phyloP scores from a whole-genome alignment of 2,888 invertebrate species.

The Troides helena region DNA sequence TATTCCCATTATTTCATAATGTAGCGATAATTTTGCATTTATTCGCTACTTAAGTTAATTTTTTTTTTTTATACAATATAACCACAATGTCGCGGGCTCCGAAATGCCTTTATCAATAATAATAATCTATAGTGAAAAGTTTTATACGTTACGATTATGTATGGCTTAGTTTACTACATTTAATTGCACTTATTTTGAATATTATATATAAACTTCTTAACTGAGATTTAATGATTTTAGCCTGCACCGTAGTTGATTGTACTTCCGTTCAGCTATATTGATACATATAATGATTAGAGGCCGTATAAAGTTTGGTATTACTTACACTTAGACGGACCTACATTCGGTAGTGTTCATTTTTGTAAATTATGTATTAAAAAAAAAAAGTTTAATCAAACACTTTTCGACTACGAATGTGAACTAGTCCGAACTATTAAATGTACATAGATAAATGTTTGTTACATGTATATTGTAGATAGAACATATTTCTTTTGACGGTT shows the following conservation, averaged over 20 bases:
- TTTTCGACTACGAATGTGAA: slow-evolving; percentile 72
- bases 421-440: slow-evolving; percentile 78
- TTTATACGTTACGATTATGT: not conserved
- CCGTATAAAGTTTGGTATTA: slow-evolving; percentile 26
- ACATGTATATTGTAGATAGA: slow-evolving; percentile 80
- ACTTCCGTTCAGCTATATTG: slow-evolving; percentile 14
- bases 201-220: slow-evolving; percentile 3
- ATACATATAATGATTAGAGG: slow-evolving; percentile 9
- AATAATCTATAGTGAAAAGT: not conserved
- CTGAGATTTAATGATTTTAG: slow-evolving; percentile 23
- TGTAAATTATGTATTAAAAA: slow-evolving; percentile 69
- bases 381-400: slow-evolving; percentile 44
- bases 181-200: slow-evolving; percentile 18
- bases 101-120: not conserved
- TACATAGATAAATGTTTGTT: slow-evolving; percentile 80
- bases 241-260: slow-evolving; percentile 21
- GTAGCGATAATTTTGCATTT: slow-evolving; percentile 11
- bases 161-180: slow-evolving; percentile 11
- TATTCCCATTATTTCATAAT: slow-evolving; percentile 54
- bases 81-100: not conserved
- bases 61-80: not conserved
- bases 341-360: slow-evolving; percentile 51
- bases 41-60: slow-evolving; percentile 8
- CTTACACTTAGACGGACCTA: slow-evolving; percentile 42
- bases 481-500: slow-evolving; percentile 74